phyloP scores from a whole-genome alignment of 2,113 vertebrate genomes.

The Caranx ignobilis region DNA sequence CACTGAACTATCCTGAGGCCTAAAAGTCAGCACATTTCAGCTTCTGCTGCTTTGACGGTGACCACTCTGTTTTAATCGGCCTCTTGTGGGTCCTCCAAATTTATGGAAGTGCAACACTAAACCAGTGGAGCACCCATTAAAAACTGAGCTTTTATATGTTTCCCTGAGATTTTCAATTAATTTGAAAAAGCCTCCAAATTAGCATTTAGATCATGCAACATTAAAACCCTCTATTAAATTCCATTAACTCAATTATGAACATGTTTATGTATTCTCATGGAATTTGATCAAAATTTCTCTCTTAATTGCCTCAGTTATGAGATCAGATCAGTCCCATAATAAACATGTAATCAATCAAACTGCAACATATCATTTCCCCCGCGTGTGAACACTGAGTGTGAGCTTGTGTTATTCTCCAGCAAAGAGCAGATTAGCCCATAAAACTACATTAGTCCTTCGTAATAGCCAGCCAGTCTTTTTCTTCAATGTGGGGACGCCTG shows the following conservation, averaged over 20 bases:
- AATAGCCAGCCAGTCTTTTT: slow-evolving; percentile 13
- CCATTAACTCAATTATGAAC: slow-evolving; percentile 24
- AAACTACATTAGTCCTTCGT: background rate
- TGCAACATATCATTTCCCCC: background rate
- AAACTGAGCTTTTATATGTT: slow-evolving; percentile 32
- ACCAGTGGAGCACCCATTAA: slow-evolving; percentile 42
- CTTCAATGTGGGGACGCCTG: background rate
- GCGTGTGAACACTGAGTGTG: background rate
- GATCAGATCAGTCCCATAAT: background rate
- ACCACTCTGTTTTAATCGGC: slow-evolving; percentile 42
- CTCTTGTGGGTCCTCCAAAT: slow-evolving; percentile 44
- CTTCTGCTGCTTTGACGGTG: slow-evolving; percentile 31
- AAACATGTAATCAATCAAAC: background rate
- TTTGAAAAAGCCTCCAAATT: slow-evolving; percentile 32
- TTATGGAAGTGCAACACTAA: slow-evolving; percentile 34
- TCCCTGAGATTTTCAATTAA: slow-evolving; percentile 40
- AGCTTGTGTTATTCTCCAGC: background rate
- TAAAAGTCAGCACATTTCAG: background rate
- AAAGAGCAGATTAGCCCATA: slow-evolving; percentile 20
- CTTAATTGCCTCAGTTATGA: slow-evolving; percentile 4
- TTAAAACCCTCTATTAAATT: slow-evolving; percentile 39
- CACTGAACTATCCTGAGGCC: background rate
- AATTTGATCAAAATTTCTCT: slow-evolving; percentile 17
- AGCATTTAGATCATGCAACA: slow-evolving; percentile 50
- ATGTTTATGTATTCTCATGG: background rate